phyloP scores from a whole-genome alignment of 53 echinoderm and acorn worm genomes.

The Paracentrotus lividus region DNA sequence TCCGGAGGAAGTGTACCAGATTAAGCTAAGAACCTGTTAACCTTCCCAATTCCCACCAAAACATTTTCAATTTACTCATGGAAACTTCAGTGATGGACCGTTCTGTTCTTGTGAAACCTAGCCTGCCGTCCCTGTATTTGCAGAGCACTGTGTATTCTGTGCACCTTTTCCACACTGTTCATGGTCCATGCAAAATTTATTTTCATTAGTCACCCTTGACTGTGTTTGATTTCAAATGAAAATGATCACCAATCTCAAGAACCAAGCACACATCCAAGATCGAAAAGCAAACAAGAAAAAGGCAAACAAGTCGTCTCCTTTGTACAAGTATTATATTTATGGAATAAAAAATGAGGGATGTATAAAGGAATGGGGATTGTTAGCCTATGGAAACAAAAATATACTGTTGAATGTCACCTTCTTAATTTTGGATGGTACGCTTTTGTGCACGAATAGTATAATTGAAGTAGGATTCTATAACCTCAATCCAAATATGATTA shows the following conservation, averaged over 20 bases:
- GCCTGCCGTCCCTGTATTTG: background rate
- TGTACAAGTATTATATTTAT: slow-evolving; percentile 9
- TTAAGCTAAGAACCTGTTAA: no score
- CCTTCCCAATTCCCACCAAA: no score
- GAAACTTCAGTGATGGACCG: background rate
- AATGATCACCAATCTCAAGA: slow-evolving; percentile 60
- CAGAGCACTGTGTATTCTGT: background rate
- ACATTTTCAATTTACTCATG: no score
- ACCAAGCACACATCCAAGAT: slow-evolving; percentile 44
- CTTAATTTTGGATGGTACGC: background rate
- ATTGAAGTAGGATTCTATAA: no score
- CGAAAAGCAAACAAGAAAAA: slow-evolving; percentile 17
- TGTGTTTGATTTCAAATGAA: slow-evolving; percentile 51
- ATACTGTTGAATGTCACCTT: slow-evolving; percentile 22
- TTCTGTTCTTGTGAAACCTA: background rate
- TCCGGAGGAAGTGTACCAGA: no score
- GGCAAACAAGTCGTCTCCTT: slow-evolving; percentile 27
- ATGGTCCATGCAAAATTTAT: slow-evolving; percentile 40
- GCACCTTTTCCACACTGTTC: slow-evolving; percentile 38
- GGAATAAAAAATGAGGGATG: background rate
- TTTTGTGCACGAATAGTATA: no score
- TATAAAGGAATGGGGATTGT: background rate
- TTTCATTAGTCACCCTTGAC: slow-evolving; percentile 48
- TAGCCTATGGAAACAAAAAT: background rate
- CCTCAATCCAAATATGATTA: no score